A percentile compares a stretch with the other conserved stretches of the same genome.
These are phyloP conservation scores for Aphelenchoides besseyi DNA, from an alignment of 1,140 invertebrate genomes.

Conservation along the genomic window DNA sequence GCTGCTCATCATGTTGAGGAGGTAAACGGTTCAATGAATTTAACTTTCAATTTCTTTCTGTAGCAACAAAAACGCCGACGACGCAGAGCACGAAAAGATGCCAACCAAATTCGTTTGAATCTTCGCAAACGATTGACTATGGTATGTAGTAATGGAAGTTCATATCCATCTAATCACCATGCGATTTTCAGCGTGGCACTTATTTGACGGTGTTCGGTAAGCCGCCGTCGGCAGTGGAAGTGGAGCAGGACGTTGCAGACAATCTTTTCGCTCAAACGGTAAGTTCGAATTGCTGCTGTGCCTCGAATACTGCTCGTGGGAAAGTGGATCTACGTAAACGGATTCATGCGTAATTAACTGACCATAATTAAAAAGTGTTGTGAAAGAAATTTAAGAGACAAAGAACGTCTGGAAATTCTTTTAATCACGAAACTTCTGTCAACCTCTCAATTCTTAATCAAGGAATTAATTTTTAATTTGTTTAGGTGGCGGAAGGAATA, in stretches of 20 bases:
- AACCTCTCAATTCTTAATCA: too few species aligned
- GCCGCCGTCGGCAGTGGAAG: not conserved
- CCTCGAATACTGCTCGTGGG: not conserved
- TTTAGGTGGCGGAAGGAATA: constrained; percentile 1
- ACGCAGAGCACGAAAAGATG: not conserved
- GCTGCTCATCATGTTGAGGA: not conserved
- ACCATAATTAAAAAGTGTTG: too few species aligned
- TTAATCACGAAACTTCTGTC: too few species aligned
- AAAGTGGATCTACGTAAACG: not conserved
- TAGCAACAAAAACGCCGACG: not conserved
- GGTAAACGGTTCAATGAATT: not conserved
- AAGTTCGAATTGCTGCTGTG: not conserved
- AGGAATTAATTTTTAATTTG: not conserved
- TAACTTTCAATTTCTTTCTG: not conserved
- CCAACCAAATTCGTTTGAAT: not conserved
- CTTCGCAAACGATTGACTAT: not conserved
- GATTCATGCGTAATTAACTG: not conserved
- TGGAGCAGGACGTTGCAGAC: not conserved
- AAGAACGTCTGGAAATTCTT: too few species aligned
- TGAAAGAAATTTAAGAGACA: too few species aligned
- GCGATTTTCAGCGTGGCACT: not conserved
- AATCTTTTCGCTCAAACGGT: not conserved
- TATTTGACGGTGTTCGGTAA: not conserved
- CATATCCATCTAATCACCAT: too few species aligned
- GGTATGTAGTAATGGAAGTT: not conserved